These are phyloP conservation scores for Ahaetulla prasina DNA, from an alignment of 2,113 vertebrate species.

Conservation along the genomic window DNA sequence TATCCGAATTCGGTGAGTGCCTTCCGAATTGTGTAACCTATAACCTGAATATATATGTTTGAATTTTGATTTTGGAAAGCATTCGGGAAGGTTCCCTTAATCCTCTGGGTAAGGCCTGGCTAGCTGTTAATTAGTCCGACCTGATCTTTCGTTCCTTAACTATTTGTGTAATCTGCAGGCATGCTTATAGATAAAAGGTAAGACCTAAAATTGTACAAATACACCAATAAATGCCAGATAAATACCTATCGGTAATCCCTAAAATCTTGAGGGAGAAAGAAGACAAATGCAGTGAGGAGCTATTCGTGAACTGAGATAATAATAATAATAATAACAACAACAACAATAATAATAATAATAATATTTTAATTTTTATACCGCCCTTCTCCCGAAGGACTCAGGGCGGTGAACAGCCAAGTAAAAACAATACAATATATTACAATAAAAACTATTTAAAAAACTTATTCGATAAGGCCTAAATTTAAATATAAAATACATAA, in stretches of 20 bases:
- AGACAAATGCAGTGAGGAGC: not conserved
- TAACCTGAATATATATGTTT: not conserved
- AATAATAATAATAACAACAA: no score
- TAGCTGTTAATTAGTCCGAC: not conserved
- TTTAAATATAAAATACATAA: no score
- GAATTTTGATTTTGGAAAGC: not conserved
- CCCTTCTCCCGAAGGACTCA: no score
- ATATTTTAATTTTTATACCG: no score
- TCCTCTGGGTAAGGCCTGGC: not conserved
- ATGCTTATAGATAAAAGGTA: not conserved
- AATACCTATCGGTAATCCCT: not conserved
- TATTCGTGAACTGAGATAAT: not conserved
- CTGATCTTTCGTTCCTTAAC: not conserved
- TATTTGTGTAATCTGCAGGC: not conserved
- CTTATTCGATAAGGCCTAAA: no score
- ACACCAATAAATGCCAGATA: not conserved
- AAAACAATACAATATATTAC: no score
- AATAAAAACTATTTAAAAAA: no score
- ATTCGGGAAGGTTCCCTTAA: not conserved
- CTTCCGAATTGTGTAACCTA: constrained; percentile 9
- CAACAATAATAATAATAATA: no score
- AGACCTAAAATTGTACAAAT: not conserved
- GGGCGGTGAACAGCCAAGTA: no score
- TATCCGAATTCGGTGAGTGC: constrained; percentile 96
- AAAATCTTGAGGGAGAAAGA: not conserved